phyloP scores from a whole-genome alignment of 2,797 vertebrate species.

The Chelonia mydas region DNA sequence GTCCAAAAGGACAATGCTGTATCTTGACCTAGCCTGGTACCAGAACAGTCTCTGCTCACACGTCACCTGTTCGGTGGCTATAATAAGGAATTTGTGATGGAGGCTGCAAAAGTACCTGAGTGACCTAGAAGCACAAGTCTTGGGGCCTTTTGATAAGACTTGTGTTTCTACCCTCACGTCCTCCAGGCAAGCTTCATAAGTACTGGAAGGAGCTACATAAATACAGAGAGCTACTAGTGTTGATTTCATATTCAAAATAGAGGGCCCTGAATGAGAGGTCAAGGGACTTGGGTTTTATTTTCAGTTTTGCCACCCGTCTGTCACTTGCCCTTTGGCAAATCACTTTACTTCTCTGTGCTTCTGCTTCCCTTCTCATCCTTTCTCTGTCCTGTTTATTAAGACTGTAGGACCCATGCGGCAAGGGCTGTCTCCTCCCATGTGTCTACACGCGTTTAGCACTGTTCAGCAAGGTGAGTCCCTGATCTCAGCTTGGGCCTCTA shows the following conservation, averaged over 20 bases:
- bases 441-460: background rate
- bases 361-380: background rate
- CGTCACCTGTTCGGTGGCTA: fast-evolving
- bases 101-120: background rate
- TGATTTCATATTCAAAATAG: background rate
- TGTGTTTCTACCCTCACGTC: background rate
- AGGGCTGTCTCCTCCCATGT: background rate
- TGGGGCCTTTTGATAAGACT: background rate
- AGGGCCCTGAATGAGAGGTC: background rate
- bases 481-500: background rate
- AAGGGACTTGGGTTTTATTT: background rate
- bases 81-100: background rate
- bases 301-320: background rate
- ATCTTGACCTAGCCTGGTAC: fast-evolving
- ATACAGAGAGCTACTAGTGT: background rate
- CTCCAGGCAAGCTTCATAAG: background rate
- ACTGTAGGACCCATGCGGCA: background rate
- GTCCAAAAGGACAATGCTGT: fast-evolving
- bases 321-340: background rate
- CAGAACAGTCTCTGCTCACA: background rate
- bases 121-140: background rate
- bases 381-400: background rate
- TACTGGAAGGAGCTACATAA: background rate
- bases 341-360: background rate
- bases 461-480: background rate